Percentiles rank a stretch among this genome's conserved stretches.
Evolutionary conservation across 2,888 invertebrate genomes (phyloP).

Genomic region (Synanthedon vespiformis): DNA sequence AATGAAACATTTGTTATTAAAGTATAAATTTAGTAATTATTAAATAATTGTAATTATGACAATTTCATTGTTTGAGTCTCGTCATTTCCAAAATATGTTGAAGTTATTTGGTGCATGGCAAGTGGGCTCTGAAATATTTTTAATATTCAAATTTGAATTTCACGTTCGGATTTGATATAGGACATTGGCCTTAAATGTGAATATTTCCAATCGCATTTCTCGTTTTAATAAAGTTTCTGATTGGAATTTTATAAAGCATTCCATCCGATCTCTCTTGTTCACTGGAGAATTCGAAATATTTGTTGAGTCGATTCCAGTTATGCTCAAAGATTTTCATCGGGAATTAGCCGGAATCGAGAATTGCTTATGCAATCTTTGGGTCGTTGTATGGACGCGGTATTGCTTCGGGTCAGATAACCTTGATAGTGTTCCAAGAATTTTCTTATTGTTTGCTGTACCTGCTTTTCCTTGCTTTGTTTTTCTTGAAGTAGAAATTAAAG

Average conservation of each 20-base stretch:
- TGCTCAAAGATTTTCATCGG: slow-evolving; percentile 23
- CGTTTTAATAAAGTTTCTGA: slow-evolving; percentile 18
- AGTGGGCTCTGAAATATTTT: too few species aligned
- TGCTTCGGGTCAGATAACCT: not conserved
- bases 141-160: too few species aligned
- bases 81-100: too few species aligned
- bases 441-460: too few species aligned
- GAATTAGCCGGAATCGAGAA: slow-evolving; percentile 10
- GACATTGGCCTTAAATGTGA: slow-evolving; percentile 3
- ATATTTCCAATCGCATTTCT: not conserved
- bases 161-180: not conserved
- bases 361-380: not conserved
- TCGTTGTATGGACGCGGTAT: not conserved
- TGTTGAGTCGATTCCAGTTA: slow-evolving; percentile 15
- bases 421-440: too few species aligned
- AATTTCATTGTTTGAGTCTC: too few species aligned
- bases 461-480: too few species aligned
- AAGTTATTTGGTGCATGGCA: too few species aligned
- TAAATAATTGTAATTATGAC: too few species aligned
- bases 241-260: slow-evolving; percentile 30
- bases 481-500: too few species aligned
- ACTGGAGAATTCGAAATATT: slow-evolving; percentile 37
- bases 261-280: slow-evolving; percentile 21
- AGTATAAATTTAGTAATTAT: too few species aligned
- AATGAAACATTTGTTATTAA: too few species aligned